Conservation (phyloP, 2,888 invertebrate genomes). For the Ectemnius cavifrons region DNA sequence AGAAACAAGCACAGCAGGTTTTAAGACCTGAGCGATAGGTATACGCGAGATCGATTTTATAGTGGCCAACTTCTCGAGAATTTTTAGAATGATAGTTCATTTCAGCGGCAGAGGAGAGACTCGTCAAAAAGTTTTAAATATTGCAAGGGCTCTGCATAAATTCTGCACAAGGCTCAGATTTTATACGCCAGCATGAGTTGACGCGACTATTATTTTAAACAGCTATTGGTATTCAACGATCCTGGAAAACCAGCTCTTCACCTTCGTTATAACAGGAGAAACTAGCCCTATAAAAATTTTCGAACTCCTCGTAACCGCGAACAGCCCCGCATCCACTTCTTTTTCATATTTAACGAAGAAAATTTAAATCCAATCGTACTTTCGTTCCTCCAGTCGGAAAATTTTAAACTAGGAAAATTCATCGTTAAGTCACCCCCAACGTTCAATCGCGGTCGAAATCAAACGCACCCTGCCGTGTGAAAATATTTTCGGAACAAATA, state of each 20-base stretch:
- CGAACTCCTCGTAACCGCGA: not conserved
- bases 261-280: not conserved
- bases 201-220: not conserved
- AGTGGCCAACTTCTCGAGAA: not conserved
- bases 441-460: too few species aligned
- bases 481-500: too few species aligned
- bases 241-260: not conserved
- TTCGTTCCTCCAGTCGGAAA: too few species aligned
- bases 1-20: too few species aligned
- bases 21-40: not conserved
- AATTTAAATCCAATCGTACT: too few species aligned
- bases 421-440: too few species aligned
- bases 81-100: not conserved
- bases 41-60: not conserved
- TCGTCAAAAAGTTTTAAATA: conserved; percentile 3
- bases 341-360: too few species aligned
- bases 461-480: too few species aligned
- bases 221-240: not conserved
- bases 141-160: not conserved
- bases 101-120: not conserved
- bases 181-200: not conserved
- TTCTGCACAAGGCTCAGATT: not conserved
- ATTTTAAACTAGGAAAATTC: too few species aligned
- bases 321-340: too few species aligned
- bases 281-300: not conserved